Evolutionary conservation across 2,888 invertebrate genomes (phyloP), one percentile per base, ranked within the genome.

Genomic region (Cephus sareptanus): DNA sequence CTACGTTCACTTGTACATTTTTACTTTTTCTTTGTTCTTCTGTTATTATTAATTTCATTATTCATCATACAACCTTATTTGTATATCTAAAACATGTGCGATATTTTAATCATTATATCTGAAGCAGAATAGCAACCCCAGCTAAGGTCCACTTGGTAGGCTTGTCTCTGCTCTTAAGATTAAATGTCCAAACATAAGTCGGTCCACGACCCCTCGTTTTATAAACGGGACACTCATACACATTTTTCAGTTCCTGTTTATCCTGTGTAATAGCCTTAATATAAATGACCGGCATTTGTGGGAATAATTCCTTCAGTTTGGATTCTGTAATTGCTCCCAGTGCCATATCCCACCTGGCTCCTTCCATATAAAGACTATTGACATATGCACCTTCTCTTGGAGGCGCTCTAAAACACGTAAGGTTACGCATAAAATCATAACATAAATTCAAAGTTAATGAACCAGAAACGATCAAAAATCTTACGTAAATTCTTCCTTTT

Each of bases 121-220:
- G 97, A 75, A 99, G 93, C 75, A 99, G 92, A 71, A 99, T 94
- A 4, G 98, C 98, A 0, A 98, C 98, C 3, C 99, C 98, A 4
- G 97, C 98, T 73, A 99, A 93, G 11, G 97, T 96, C 98, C 98
- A 99, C 88, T 97, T 97, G 0, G 97, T 95, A 0, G 98, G 94
- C 85, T 96, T 97, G 86, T 98, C 97, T 89, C 95, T 96, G 23
- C 97, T 97, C 92, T 96, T 97, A 80, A 99, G 93, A 92, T 98
- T 98, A 90, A 99, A 98, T 0, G 98, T 98, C 98, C 98, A 98
- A 15, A 99, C 97, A 89, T 95, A 99, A 0, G 98, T 98, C 0
- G 96, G 96, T 0, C 98, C 98, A 77, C 98, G 94, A 90, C 94
- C 94, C 84, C 95, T 94, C 15, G 98, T 98, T 92, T 98, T 98